A percentile compares a stretch with the other conserved stretches of the same genome.
These are phyloP conservation scores for Dasypogon diadema DNA, from an alignment of 2,888 invertebrate species.

Conservation along the genomic window DNA sequence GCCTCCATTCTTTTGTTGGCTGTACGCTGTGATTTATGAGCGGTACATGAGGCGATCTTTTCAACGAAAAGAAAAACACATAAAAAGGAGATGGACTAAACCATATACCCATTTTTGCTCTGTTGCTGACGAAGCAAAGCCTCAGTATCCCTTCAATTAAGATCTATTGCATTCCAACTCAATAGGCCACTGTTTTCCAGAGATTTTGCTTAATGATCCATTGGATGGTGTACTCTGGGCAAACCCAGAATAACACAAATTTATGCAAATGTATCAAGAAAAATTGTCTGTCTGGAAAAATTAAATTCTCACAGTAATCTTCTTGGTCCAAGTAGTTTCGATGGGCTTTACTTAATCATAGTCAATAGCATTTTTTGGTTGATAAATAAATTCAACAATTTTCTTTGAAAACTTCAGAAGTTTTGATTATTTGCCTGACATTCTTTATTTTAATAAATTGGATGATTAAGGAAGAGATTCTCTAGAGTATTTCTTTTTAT, in stretches of 20 bases:
- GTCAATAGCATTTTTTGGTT: too few species aligned
- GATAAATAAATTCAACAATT: too few species aligned
- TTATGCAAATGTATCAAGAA: not conserved
- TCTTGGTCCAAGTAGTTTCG: too few species aligned
- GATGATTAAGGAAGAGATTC: too few species aligned
- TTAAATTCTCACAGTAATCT: too few species aligned
- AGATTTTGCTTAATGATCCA: constrained; percentile 7
- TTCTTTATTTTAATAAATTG: too few species aligned
- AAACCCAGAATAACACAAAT: not conserved
- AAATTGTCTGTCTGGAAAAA: not conserved
- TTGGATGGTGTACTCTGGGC: not conserved
- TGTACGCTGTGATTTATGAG: constrained; percentile 28
- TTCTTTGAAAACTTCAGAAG: too few species aligned
- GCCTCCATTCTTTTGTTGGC: constrained; percentile 16
- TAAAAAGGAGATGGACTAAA: constrained; percentile 10
- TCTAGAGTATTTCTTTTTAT: too few species aligned
- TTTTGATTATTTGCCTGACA: too few species aligned
- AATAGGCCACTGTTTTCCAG: constrained; percentile 14
- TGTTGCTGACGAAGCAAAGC: constrained; percentile 25
- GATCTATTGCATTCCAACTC: constrained; percentile 27
- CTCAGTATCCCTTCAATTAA: constrained; percentile 21
- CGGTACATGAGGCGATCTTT: constrained; percentile 34
- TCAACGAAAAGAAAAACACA: constrained; percentile 10
- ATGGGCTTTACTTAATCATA: too few species aligned
- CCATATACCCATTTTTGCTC: not conserved